Conservation (phyloP, 23 tunicate genomes). For the Trididemnum clinides region DNA sequence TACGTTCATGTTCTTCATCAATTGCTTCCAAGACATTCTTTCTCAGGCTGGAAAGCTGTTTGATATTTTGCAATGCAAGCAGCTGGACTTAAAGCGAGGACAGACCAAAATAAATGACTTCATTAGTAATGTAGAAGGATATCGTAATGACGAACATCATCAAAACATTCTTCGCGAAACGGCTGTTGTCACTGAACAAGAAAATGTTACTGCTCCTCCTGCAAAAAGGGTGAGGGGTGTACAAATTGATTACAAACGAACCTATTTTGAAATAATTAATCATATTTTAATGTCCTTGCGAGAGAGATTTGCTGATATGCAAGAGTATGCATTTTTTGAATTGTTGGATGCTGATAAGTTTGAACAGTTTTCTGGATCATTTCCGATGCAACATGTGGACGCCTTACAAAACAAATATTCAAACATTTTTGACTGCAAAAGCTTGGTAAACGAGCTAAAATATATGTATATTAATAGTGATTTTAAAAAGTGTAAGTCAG, state of each 20-base stretch:
- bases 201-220: not conserved
- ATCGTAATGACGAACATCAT: not conserved
- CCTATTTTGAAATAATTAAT: too few species aligned
- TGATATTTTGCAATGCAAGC: slow-evolving; percentile 23
- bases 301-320: slow-evolving; percentile 9
- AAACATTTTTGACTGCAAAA: slow-evolving; percentile 5
- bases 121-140: too few species aligned
- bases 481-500: not conserved
- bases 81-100: slow-evolving; percentile 14
- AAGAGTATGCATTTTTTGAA: slow-evolving; percentile 14
- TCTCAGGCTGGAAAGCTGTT: slow-evolving; percentile 13
- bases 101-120: too few species aligned
- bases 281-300: slow-evolving; percentile 12
- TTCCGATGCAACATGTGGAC: slow-evolving; percentile 8
- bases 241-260: not conserved
- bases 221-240: not conserved
- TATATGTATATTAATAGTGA: not conserved
- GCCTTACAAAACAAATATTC: not conserved
- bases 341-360: not conserved
- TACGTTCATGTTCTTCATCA: slow-evolving; percentile 7
- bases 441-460: slow-evolving; percentile 4
- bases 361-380: too few species aligned
- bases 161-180: not conserved
- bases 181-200: not conserved
- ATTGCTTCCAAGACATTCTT: too few species aligned